Percentiles rank a stretch among this genome's conserved stretches.
Evolutionary conservation across 2,113 vertebrate species (phyloP).

Genomic region (Narcine bancroftii): DNA sequence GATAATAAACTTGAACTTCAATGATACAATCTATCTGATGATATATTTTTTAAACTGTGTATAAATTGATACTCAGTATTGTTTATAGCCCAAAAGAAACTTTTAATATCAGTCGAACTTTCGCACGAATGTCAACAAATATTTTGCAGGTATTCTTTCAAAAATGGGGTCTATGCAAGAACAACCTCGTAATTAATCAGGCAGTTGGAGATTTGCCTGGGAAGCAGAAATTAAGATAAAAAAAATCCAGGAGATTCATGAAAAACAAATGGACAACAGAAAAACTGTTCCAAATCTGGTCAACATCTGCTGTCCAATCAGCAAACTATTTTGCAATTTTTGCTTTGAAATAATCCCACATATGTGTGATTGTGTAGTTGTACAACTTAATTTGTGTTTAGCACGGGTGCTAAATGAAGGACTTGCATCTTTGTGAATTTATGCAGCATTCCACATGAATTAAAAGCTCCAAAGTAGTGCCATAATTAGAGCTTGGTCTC

Average conservation of each 20-base stretch:
- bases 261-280: background rate
- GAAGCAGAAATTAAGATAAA: background rate
- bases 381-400: slow-evolving; percentile 26
- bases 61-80: too few species aligned
- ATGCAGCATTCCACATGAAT: background rate
- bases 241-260: background rate
- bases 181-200: background rate
- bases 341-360: background rate
- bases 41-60: background rate
- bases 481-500: background rate
- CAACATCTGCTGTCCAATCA: background rate
- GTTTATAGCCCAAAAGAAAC: background rate
- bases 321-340: too few species aligned
- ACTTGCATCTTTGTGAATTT: background rate
- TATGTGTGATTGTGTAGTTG: background rate
- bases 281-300: background rate
- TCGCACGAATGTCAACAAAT: background rate
- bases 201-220: background rate
- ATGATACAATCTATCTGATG: background rate
- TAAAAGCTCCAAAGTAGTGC: background rate
- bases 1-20: too few species aligned
- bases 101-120: background rate
- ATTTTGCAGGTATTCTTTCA: background rate
- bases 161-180: background rate
- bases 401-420: background rate